Conservation (phyloP, 2,888 invertebrate species). For the Chloroclysta siterata region DNA sequence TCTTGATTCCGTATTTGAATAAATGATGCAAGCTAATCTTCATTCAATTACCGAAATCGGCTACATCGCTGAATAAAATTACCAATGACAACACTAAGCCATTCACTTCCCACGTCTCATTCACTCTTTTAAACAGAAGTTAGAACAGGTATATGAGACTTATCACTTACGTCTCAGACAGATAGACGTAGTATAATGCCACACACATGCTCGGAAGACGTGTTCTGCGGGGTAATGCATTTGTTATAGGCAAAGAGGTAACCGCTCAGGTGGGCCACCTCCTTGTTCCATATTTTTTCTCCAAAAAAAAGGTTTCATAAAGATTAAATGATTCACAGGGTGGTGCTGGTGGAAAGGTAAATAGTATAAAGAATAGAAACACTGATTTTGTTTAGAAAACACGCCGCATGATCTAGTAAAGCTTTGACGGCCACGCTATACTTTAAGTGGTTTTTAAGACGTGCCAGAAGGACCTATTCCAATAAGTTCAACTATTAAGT, state of each 20-base stretch:
- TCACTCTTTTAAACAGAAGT: constrained; percentile 14
- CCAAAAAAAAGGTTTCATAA: constrained; percentile 44
- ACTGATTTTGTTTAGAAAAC: constrained; percentile 58
- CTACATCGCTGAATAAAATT: constrained; percentile 2
- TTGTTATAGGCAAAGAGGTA: too few relatives aligned
- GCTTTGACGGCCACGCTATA: constrained; percentile 57
- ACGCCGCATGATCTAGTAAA: constrained; percentile 70
- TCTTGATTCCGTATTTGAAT: not conserved
- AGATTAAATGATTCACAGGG: constrained; percentile 75
- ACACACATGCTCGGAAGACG: too few relatives aligned
- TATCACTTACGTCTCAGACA: too few relatives aligned
- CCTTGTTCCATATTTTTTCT: too few relatives aligned
- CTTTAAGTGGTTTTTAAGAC: constrained; percentile 26
- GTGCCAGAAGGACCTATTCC: constrained; percentile 27
- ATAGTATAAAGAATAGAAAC: constrained; percentile 51
- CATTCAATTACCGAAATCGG: not conserved
- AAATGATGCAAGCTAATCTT: not conserved
- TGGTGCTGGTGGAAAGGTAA: constrained; percentile 81
- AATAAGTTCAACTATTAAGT: too few relatives aligned
- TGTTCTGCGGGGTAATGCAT: too few relatives aligned
- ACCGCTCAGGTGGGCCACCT: too few relatives aligned
- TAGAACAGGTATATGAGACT: not conserved
- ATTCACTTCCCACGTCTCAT: constrained; percentile 10
- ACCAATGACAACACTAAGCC: constrained; percentile 7
- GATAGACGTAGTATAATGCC: too few relatives aligned